Conservation (phyloP, 2,888 invertebrate species). For the Tenthredo livida region DNA sequence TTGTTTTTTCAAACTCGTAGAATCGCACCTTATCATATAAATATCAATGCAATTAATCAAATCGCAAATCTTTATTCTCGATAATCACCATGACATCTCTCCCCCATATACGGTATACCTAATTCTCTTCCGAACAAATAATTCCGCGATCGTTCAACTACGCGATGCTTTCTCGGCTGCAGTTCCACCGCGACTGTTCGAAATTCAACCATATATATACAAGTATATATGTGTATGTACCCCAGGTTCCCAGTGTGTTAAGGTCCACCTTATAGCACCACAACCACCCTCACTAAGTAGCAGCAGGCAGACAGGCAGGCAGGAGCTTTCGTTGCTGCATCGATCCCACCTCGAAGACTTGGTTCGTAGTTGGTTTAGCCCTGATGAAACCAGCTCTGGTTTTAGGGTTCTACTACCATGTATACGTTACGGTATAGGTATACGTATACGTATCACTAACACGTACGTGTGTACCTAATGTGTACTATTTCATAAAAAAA, state of each 20-base stretch:
- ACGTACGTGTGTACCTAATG: too few relatives aligned
- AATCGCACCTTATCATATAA: too few relatives aligned
- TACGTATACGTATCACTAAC: too few relatives aligned
- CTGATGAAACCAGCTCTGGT: neutral
- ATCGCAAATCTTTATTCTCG: too few relatives aligned
- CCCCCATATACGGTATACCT: too few relatives aligned
- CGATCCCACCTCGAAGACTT: neutral
- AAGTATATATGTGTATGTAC: neutral
- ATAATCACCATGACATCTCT: too few relatives aligned
- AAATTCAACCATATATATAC: neutral
- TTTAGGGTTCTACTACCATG: neutral
- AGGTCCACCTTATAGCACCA: neutral
- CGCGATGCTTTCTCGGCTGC: neutral
- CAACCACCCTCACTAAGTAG: neutral
- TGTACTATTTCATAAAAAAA: too few relatives aligned
- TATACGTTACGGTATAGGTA: neutral
- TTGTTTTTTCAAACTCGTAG: too few relatives aligned
- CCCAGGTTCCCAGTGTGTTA: neutral
- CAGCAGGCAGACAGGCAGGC: neutral
- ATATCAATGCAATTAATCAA: too few relatives aligned
- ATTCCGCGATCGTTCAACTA: too few relatives aligned
- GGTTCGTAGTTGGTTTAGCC: neutral
- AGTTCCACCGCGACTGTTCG: neutral
- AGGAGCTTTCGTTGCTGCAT: constrained; percentile 18
- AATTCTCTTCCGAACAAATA: too few relatives aligned